Evolutionary conservation across 1,140 invertebrate species (phyloP), one percentile per base, ranked within the genome.

Genomic region (Psilanteris sp.): DNA sequence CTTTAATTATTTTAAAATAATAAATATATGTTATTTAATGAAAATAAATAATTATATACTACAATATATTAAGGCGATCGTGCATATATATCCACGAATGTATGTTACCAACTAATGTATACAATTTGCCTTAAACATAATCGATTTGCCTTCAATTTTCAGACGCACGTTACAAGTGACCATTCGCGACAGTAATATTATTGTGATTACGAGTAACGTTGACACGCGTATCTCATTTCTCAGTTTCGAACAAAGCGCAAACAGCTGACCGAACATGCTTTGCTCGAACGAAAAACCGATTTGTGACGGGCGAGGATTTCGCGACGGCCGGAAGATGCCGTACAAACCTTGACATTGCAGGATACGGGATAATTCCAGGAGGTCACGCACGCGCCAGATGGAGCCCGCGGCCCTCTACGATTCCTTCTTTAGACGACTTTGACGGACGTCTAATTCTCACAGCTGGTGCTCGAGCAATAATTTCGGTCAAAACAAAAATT

Each of bases 341-440:
- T 20, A 5, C 44, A 50, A 80, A 73, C 64, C 76, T 81, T 81
- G 80, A 81, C 78, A 81, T 79, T 73, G 77, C 76, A 74, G 68
- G 64, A 73, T 78, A 70, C 67, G 48, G 52, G 81, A 83, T 87
- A 87, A 87, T 87, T 86, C 80, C 78, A 79, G 79, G 80, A 86
- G 86, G 82, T 87, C 86, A 87, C 85, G 86, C 84, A 87, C 80
- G 81, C 82, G 83, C 85, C 87, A 88, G 87, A 87, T 88, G 87
- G 85, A 81, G 80, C 50, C 67, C 82, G 81, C 78, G 78, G 36
- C 50, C 36, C 34, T 46, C 48, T 41, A 68, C 29, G 73, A 44
- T 16, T 61, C 52, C 78, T 67, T 80, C 67, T 75, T 81, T 52
- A 76, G 74, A 55, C 39, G 57, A 72, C 68, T 80, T 75, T 78